Base-by-base conservation (phyloP, 2,797 vertebrate genomes). In the Galagoides demidoff region DNA sequence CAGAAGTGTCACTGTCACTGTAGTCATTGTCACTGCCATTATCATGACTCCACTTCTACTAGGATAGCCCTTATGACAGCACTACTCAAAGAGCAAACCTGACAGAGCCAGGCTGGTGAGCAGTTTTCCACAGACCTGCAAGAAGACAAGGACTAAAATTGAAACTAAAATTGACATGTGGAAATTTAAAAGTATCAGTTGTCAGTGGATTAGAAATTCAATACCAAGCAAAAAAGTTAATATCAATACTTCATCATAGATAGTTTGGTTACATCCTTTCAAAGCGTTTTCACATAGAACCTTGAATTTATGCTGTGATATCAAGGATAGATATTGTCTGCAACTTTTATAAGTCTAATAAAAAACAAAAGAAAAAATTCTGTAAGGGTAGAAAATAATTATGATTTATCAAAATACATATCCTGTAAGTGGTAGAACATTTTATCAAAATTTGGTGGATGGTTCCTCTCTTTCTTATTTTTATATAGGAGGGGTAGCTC, bases 1-100 rank as follows among this genome's bases (percentile, higher is more conserved):
- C 16, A 23, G 14, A 1, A 8, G 0, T 7, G 3, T 25, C 27
- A n/a, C 0, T 5, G 0, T 31, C 52, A 37, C 19, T 1, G 1
- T 0, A 20, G 19, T 7, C 61, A n/a, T 19, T 7, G 2, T 55
- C 55, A 45, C 37, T 29, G 34, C 12, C 59, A 63, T n/a, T 27
- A 2, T 61, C 16, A 57, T 22, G 66, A 37, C 17, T 11, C 8
- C 16, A 23, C 9, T 10, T 63, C 12, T 34, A 34, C 37, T 43
- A 59, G 25, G 37, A 2, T 14, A 73, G 12, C 4, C 19, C 8
- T 43, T 25, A 52, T 0, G 27, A 22, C 16, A 2, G 61, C 7
- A 8, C 5, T 29, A 55, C 34, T 78, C 73, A 23, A 68, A 77
- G 23, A 81, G 22, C 2, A 61, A 12, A 39, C 34, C 12, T 37